phyloP scores from a whole-genome alignment of 53 echinoderm and acorn worm species.

The Echinarachnius parma region DNA sequence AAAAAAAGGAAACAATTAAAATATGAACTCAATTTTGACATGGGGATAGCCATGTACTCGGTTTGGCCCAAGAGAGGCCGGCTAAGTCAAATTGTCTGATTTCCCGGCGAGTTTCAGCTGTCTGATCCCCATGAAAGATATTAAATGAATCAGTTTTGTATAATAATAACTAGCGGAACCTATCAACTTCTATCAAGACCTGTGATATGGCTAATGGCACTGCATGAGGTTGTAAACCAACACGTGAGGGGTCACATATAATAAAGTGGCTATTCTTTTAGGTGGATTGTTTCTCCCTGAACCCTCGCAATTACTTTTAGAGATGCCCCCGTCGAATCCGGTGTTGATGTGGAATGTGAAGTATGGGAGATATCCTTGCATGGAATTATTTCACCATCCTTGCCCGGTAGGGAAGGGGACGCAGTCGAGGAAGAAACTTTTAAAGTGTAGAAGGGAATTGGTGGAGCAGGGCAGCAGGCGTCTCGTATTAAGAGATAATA shows the following conservation, averaged over 20 bases:
- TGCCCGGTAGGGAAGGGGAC: slow-evolving; percentile 1
- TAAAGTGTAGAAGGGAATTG: slow-evolving; percentile 4
- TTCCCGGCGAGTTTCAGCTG: slow-evolving; percentile 12
- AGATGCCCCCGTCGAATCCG: slow-evolving; percentile 2
- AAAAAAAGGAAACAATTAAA: slow-evolving; percentile 3
- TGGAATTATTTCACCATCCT: not conserved
- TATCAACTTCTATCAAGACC: slow-evolving; percentile 4
- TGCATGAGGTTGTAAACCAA: slow-evolving; percentile 4
- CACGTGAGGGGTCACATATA: slow-evolving; percentile 4
- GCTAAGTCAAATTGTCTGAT: slow-evolving; percentile 4
- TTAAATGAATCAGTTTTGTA: slow-evolving; percentile 17
- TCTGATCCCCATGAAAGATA: slow-evolving; percentile 3
- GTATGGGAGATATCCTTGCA: slow-evolving; percentile 4
- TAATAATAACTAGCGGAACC: slow-evolving; percentile 3
- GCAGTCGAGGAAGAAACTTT: slow-evolving; percentile 4
- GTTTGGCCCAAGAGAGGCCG: slow-evolving; percentile 4
- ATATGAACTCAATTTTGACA: slow-evolving; percentile 3
- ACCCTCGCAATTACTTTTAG: not conserved
- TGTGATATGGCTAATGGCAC: slow-evolving; percentile 4
- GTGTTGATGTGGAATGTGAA: slow-evolving; percentile 4
- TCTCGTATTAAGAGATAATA: slow-evolving; percentile 3
- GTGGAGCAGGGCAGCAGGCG: slow-evolving; percentile 4
- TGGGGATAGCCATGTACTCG: slow-evolving; percentile 4
- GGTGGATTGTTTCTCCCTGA: slow-evolving; percentile 4
- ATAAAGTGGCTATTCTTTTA: slow-evolving; percentile 3